A percentile compares a stretch with the other conserved stretches of the same genome.
Evolutionary conservation across 2,888 invertebrate genomes (phyloP).

Genomic region (Agrilus cyanescens): DNA sequence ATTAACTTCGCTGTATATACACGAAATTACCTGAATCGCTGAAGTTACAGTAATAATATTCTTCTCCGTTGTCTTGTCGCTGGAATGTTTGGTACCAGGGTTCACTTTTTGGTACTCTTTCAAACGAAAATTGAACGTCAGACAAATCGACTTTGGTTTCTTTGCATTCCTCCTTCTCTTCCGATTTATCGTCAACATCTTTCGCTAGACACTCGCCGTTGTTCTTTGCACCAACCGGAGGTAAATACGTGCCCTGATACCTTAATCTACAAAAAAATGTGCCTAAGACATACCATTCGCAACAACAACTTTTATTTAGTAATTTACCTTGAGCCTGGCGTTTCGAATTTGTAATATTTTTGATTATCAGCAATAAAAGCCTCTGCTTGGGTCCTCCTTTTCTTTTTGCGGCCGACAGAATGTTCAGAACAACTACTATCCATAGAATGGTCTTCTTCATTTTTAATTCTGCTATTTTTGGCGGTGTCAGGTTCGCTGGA

Average conservation of each 20-base stretch:
- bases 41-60: constrained; percentile 45
- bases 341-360: constrained; percentile 44
- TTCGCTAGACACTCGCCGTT: constrained; percentile 22
- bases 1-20: neutral
- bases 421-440: constrained; percentile 26
- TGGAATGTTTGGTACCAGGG: constrained; percentile 71
- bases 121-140: constrained; percentile 61
- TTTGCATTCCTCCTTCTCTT: constrained; percentile 5
- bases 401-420: constrained; percentile 24
- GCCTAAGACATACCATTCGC: neutral
- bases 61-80: constrained; percentile 61
- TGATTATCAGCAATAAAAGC: constrained; percentile 45
- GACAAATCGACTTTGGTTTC: constrained; percentile 40
- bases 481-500: constrained; percentile 16
- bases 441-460: constrained; percentile 21
- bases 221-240: constrained; percentile 20
- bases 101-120: constrained; percentile 58
- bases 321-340: constrained; percentile 36
- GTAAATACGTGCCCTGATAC: constrained; percentile 32
- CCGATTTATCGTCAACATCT: constrained; percentile 15
- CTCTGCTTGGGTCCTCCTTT: constrained; percentile 43
- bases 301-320: constrained; percentile 1
- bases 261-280: constrained; percentile 24
- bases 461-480: constrained; percentile 5
- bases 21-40: constrained; percentile 35